A percentile compares a stretch with the other conserved stretches of the same genome.
Conservation (phyloP, 2,888 invertebrate genomes). For the Diloba caeruleocephala region DNA sequence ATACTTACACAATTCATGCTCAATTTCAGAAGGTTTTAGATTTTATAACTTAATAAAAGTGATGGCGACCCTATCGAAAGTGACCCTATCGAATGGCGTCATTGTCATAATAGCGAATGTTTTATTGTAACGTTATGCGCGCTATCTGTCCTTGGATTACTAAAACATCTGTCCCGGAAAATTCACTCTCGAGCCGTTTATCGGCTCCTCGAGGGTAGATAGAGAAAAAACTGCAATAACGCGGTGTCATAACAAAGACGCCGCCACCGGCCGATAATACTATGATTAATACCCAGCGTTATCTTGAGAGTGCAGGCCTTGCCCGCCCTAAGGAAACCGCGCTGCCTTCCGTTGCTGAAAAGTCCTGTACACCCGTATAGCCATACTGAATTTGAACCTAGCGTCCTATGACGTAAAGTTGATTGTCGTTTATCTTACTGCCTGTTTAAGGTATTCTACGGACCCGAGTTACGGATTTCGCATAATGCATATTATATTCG, state of each 20-base stretch:
- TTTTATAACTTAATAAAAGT: conserved; percentile 49
- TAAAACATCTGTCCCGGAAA: conserved; percentile 89
- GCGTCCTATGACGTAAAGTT: conserved; percentile 29
- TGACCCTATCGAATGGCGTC: conserved; percentile 57
- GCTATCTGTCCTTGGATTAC: conserved; percentile 73
- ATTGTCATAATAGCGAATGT: conserved; percentile 77
- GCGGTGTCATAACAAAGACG: conserved; percentile 88
- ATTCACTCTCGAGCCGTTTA: conserved; percentile 85
- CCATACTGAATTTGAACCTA: conserved; percentile 39
- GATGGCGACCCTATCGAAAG: too few species aligned
- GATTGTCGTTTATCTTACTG: conserved; percentile 29
- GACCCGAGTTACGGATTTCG: conserved; percentile 87
- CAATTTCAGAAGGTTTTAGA: conserved; percentile 39
- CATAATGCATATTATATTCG: conserved; percentile 89
- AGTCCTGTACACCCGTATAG: conserved; percentile 39
- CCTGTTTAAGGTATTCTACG: conserved; percentile 79
- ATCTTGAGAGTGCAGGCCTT: conserved; percentile 87
- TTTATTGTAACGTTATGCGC: conserved; percentile 72
- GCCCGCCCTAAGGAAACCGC: conserved; percentile 70
- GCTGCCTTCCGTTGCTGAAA: conserved; percentile 45
- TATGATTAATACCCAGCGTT: conserved; percentile 88
- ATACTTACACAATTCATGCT: conserved; percentile 33
- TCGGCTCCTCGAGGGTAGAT: conserved; percentile 83
- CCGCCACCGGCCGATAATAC: conserved; percentile 86
- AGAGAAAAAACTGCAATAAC: conserved; percentile 88